Evolutionary conservation across 2,113 vertebrate species (phyloP), one percentile per base, ranked within the genome.

Genomic region (Erythrocercus mccallii): DNA sequence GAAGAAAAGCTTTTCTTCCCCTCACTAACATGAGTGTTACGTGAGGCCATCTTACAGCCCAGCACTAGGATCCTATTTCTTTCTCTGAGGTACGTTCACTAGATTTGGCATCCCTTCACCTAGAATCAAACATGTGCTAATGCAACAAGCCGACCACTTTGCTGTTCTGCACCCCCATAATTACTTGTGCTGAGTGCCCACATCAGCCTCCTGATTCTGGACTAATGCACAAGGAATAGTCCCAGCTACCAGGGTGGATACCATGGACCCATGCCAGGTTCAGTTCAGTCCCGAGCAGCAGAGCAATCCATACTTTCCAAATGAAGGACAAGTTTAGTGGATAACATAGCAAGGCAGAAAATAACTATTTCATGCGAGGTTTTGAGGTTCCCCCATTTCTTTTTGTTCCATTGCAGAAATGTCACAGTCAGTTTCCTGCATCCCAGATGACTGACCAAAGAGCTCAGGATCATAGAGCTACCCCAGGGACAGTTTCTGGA

Each of bases 381-480:
- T 78, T 64, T 60, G 73, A 89, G 91, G 81, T 89, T 94, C 33
- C 77, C 53, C 73, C 40, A 3, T 91, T 86, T 57, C 60, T 91
- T 94, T 91, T 92, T 79, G 25, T 95, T 95, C 53, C 9, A 1
- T 44, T 12, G 57, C 65, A 95, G 92, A 91, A 64, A 84, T 6
- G 61, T 96, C 70, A 1, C 83, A 85, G 92, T 69, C 8, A 0
- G 86, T 95, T 95, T 84, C 86, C 35, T 64, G 6, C 81, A 72
- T 53, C 60, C 53, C 73, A 45, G 73, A 30, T 95, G 93, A 95
- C 74, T 92, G 92, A 94, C 88, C 71, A 22, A 96, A 90, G n/a
- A 33, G 1, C 88, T 90, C 85, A 82, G 81, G 76, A 91, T 91
- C 90, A 86, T 65, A 65, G 38, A 90, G 64, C 31, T 81, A 31